Percentiles rank a stretch among this genome's conserved stretches.
phyloP scores from a whole-genome alignment of 2,888 invertebrate genomes.

The Anticlea derivata region DNA sequence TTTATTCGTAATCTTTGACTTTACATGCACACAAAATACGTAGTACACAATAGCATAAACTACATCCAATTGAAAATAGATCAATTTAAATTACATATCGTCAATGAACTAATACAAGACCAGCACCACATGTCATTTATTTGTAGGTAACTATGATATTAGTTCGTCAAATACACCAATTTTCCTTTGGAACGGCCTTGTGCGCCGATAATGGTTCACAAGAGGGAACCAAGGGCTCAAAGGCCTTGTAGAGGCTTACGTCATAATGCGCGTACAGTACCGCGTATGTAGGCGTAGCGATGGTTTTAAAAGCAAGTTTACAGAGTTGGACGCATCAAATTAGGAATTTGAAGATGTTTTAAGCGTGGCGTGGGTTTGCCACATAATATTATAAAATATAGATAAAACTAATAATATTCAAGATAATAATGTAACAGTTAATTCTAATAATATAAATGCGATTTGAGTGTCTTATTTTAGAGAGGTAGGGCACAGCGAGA shows the following conservation, averaged over 20 bases:
- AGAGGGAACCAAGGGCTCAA: slow-evolving; percentile 37
- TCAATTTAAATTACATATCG: slow-evolving; percentile 4
- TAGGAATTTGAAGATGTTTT: slow-evolving; percentile 5
- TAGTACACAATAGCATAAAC: neutral
- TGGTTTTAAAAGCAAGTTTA: slow-evolving; percentile 13
- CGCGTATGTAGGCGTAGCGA: slow-evolving; percentile 17
- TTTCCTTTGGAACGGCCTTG: slow-evolving; percentile 20
- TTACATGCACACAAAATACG: neutral
- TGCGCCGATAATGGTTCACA: slow-evolving; percentile 13
- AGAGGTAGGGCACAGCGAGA: too few species aligned
- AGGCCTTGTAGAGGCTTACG: slow-evolving; percentile 22
- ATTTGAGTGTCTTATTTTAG: too few species aligned
- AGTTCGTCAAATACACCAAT: slow-evolving; percentile 14
- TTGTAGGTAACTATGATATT: neutral
- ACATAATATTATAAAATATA: slow-evolving; percentile 2
- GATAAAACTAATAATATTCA: neutral
- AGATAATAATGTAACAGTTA: neutral
- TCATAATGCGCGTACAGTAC: slow-evolving; percentile 24
- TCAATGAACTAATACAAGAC: slow-evolving; percentile 5
- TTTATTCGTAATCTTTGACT: neutral
- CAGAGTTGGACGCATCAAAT: neutral
- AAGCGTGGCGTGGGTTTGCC: slow-evolving; percentile 13
- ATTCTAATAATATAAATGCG: neutral
- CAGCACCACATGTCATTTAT: too few species aligned
- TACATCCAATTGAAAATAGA: neutral